Conservation (phyloP, 2,888 invertebrate species). For the Pyrrhosoma nymphula region DNA sequence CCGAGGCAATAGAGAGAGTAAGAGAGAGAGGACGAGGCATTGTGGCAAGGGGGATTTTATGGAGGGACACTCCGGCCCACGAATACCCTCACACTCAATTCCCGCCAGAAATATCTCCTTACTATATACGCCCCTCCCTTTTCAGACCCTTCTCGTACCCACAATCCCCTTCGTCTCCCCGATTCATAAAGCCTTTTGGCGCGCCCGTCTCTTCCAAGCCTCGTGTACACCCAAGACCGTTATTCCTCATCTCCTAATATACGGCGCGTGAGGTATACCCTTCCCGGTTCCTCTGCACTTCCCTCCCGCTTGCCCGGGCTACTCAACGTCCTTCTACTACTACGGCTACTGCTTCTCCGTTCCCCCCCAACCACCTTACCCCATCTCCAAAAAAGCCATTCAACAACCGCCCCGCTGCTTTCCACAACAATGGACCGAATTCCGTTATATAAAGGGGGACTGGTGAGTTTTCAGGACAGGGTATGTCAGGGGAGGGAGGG, state of each 20-base stretch:
- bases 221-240: not conserved
- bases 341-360: not conserved
- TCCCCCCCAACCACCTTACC: not conserved
- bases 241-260: not conserved
- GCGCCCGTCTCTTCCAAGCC: not conserved
- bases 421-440: constrained; percentile 19
- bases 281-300: not conserved
- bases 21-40: not conserved
- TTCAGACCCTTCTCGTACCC: not conserved
- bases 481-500: not conserved
- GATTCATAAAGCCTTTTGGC: not conserved
- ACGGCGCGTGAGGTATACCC: not conserved
- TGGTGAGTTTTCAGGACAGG: not conserved
- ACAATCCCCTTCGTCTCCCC: constrained; percentile 22
- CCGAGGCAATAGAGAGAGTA: not conserved
- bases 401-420: constrained; percentile 7
- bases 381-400: not conserved
- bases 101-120: constrained; percentile 1
- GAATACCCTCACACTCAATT: not conserved
- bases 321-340: not conserved
- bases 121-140: not conserved
- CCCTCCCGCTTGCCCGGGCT: not conserved
- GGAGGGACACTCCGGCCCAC: not conserved
- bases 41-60: not conserved
- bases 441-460: constrained; percentile 3